Evolutionary conservation across 2,113 vertebrate species (phyloP).

Genomic region (Bujurquina vittata): DNA sequence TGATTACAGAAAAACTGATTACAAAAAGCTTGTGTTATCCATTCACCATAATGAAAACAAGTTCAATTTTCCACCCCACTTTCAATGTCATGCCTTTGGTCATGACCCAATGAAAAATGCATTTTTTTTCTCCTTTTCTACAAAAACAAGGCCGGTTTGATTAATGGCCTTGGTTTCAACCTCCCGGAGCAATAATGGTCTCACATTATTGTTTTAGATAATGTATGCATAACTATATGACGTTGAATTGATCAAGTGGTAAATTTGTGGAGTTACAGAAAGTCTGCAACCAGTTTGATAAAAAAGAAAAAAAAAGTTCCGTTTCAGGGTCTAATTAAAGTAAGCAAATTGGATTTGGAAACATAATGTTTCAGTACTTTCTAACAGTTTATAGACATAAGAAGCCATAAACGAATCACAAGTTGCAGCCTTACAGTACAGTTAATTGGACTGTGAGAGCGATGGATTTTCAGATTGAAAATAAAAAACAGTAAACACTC

Average conservation of each 20-base stretch:
- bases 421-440: background rate
- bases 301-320: background rate
- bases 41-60: background rate
- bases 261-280: background rate
- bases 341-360: background rate
- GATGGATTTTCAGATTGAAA: background rate
- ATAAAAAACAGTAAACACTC: background rate
- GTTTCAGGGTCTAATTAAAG: background rate
- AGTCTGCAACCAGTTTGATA: background rate
- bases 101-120: background rate
- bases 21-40: background rate
- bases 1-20: background rate
- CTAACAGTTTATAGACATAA: background rate
- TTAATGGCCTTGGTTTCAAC: background rate
- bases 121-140: background rate
- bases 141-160: background rate
- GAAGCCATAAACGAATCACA: background rate
- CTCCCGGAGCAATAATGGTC: background rate
- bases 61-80: background rate
- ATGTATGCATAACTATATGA: constrained; percentile 3
- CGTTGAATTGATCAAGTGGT: background rate
- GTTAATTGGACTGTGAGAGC: background rate
- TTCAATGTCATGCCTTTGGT: background rate
- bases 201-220: background rate
- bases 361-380: background rate